Base-by-base conservation (phyloP, 1,140 invertebrate genomes). In the Drosophila hydei region DNA sequence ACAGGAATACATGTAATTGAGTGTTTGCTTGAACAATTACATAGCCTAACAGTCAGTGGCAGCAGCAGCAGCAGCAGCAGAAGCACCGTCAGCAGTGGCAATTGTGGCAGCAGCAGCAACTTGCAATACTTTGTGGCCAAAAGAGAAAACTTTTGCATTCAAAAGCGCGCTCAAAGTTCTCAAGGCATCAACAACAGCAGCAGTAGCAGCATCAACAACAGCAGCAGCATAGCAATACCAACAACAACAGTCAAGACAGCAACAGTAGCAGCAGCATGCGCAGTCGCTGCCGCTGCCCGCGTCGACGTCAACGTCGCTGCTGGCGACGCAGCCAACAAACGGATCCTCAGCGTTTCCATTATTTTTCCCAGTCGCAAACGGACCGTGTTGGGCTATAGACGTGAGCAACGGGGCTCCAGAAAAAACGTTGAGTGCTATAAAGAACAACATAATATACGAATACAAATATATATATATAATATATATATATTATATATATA, bases 1-100 rank as follows among this genome's bases (percentile, higher is more conserved):
- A 71, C 73, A 79, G 73, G 77, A 85, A 80, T 77, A 85, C 63
- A 81, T 88, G 81, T 88, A 85, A 85, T 85, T 81, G 81, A 87
- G 80, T 85, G 81, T 85, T 75, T 69, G 25, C 50, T 64, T 64
- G 73, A 51, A 61, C 80, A 85, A 85, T 85, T 87, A 76, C 50
- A 79, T 68, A 68, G 72, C 30, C 55, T 64, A 75, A 65, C 47
- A 67, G 40, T 23, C 12, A 36, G 30, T 18, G 47, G 45, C 11
- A 47, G 8, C 30, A 45, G 11, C 27, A 38, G 27, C 4, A 54
- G 40, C 27, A 48, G 18, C 33, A 42, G 3, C 12, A 33, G 16
- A 19, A 42, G 21, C 54, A 59, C n/a, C 54, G 18, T n/a, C 54
- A 38, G 14, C 33, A 67, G 14, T 40, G 45, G 43, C 33, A 45